Evolutionary conservation across 1,140 invertebrate genomes (phyloP).

Genomic region (Babylonia areolata): DNA sequence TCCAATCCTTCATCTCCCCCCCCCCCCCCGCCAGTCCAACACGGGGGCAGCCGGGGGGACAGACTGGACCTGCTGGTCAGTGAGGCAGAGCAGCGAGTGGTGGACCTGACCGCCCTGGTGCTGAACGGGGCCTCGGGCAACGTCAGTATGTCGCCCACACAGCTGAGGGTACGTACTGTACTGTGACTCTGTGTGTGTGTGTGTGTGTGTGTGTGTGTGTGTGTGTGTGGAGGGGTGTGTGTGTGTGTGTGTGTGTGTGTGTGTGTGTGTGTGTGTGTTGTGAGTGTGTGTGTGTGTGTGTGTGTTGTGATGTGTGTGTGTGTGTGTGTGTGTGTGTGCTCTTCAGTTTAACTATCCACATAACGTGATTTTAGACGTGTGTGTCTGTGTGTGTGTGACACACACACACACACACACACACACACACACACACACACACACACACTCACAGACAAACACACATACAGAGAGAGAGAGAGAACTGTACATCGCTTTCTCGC

Average conservation of each 20-base stretch:
- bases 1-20: no score
- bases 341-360: no score
- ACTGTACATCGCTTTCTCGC: no score
- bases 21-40: conserved; percentile 59
- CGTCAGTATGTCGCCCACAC: conserved; percentile 61
- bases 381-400: no score
- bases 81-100: conserved; percentile 83
- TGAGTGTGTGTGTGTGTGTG: neutral
- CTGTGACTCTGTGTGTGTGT: neutral
- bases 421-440: neutral
- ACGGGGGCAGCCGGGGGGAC: conserved; percentile 62
- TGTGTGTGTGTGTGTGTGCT: neutral
- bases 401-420: no score
- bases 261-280: neutral
- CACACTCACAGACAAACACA: no score
- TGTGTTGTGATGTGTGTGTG: neutral
- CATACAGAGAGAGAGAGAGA: neutral
- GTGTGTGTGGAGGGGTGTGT: neutral
- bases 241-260: neutral
- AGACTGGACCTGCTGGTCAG: conserved; percentile 83
- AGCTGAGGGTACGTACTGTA: conserved; percentile 62
- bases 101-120: conserved; percentile 72
- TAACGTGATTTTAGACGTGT: no score
- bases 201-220: neutral
- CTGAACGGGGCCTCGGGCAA: conserved; percentile 66